Percentiles rank a stretch among this genome's conserved stretches.
Evolutionary conservation across 2,888 invertebrate species (phyloP).

Genomic region (Ramazzottius varieornatus): DNA sequence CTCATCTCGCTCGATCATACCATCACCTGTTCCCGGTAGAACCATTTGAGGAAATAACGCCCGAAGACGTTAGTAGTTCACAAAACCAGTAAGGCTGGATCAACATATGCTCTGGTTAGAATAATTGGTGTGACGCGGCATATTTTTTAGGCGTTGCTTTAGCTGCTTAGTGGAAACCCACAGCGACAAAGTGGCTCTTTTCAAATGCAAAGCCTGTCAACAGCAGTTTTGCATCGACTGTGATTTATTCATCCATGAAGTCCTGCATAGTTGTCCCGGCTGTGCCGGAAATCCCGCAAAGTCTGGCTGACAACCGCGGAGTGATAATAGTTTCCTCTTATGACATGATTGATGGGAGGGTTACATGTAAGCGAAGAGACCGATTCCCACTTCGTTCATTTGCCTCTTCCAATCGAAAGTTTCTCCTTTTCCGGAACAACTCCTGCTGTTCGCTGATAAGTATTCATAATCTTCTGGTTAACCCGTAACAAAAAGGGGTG

Average conservation of each 20-base stretch:
- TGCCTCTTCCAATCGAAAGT: too few species aligned
- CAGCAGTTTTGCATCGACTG: constrained; percentile 74
- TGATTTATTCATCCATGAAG: constrained; percentile 72
- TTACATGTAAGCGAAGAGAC: too few species aligned
- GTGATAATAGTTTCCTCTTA: too few species aligned
- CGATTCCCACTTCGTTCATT: too few species aligned
- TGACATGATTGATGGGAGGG: too few species aligned
- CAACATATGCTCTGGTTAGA: too few species aligned
- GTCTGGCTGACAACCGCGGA: neutral
- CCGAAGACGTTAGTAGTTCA: constrained; percentile 10
- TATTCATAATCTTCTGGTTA: too few species aligned
- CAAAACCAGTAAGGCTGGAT: too few species aligned
- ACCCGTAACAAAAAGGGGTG: too few species aligned
- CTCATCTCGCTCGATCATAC: constrained; percentile 85
- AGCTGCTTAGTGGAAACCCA: neutral
- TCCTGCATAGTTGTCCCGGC: constrained; percentile 81
- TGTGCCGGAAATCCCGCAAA: constrained; percentile 33
- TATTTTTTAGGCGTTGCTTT: neutral
- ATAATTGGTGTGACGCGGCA: too few species aligned
- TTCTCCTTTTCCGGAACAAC: too few species aligned
- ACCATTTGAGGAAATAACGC: constrained; percentile 42
- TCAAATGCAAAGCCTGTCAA: constrained; percentile 48
- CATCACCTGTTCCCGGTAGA: constrained; percentile 86
- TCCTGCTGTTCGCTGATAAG: too few species aligned
- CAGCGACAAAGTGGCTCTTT: neutral